Conservation (phyloP, 2,797 vertebrate genomes). For the Betta splendens region DNA sequence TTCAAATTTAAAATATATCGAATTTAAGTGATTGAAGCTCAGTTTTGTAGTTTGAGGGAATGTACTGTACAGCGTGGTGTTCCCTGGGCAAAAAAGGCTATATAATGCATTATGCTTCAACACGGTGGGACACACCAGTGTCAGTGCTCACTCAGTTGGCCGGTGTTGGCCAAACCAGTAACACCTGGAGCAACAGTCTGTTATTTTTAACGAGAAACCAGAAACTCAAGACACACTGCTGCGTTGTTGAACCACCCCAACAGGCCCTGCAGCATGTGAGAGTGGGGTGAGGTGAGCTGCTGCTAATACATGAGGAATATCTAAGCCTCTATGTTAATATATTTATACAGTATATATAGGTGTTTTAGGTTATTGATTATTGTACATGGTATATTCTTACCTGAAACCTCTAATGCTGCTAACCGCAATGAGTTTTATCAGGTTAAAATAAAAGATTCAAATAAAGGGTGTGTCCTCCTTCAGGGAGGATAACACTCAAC, state of each 20-base stretch:
- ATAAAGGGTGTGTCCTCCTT: conserved; percentile 58
- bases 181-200: conserved; percentile 27
- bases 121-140: conserved; percentile 22
- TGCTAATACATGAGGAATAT: conserved; percentile 30
- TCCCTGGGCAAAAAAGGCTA: conserved; percentile 31
- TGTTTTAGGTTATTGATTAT: neutral
- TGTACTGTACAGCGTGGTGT: conserved; percentile 38
- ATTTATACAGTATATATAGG: no score
- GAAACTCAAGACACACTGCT: conserved; percentile 32
- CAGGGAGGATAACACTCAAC: conserved; percentile 37
- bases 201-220: conserved; percentile 47
- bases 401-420: no score
- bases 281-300: conserved; percentile 36
- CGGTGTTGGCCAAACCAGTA: conserved; percentile 31
- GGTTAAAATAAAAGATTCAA: no score
- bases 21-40: conserved; percentile 27
- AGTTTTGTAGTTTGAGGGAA: conserved; percentile 46
- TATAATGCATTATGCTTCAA: conserved; percentile 6
- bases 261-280: conserved; percentile 64
- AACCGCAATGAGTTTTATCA: no score
- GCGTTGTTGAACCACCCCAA: conserved; percentile 68
- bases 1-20: neutral
- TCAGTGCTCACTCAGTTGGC: neutral
- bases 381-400: neutral
- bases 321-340: neutral